Evolutionary conservation across 2,797 vertebrate genomes (phyloP).

Genomic region (Gambusia yucatana): DNA sequence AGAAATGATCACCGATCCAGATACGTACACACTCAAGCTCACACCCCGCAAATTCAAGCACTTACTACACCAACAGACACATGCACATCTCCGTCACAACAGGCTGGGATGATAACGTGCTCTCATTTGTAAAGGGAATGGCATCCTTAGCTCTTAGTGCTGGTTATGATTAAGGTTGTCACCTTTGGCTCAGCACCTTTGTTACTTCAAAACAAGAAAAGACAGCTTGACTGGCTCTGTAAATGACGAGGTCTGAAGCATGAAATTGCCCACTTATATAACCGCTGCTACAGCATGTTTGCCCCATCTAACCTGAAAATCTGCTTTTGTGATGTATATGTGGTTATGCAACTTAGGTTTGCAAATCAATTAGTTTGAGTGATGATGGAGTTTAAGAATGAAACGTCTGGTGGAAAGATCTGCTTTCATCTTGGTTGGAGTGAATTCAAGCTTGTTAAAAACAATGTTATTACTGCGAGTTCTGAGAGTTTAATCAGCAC

Average conservation of each 20-base stretch:
- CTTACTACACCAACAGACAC: constrained; percentile 22
- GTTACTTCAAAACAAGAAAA: constrained; percentile 51
- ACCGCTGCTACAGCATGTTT: constrained; percentile 14
- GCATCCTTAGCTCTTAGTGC: constrained; percentile 23
- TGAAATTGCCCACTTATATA: constrained; percentile 32
- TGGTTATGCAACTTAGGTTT: constrained; percentile 8
- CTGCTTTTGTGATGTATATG: constrained; percentile 19
- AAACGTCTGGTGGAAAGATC: constrained; percentile 24
- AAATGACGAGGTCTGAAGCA: constrained; percentile 43
- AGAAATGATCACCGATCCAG: constrained; percentile 61
- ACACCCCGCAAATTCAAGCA: not conserved
- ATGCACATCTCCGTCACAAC: constrained; percentile 23
- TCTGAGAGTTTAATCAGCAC: constrained; percentile 18
- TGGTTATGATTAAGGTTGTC: constrained; percentile 54
- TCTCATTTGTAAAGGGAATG: constrained; percentile 66
- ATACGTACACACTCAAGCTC: constrained; percentile 28
- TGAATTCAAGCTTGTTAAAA: constrained; percentile 35
- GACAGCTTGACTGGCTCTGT: constrained; percentile 48
- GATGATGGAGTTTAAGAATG: constrained; percentile 13
- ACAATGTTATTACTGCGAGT: constrained; percentile 28
- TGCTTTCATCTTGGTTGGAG: constrained; percentile 42
- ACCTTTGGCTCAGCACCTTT: constrained; percentile 56
- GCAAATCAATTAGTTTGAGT: constrained; percentile 43
- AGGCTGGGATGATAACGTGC: constrained; percentile 26
- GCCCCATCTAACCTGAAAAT: constrained; percentile 8